Evolutionary conservation across 2,888 invertebrate genomes (phyloP), one percentile per base, ranked within the genome.

Genomic region (Euzophera pinguis): DNA sequence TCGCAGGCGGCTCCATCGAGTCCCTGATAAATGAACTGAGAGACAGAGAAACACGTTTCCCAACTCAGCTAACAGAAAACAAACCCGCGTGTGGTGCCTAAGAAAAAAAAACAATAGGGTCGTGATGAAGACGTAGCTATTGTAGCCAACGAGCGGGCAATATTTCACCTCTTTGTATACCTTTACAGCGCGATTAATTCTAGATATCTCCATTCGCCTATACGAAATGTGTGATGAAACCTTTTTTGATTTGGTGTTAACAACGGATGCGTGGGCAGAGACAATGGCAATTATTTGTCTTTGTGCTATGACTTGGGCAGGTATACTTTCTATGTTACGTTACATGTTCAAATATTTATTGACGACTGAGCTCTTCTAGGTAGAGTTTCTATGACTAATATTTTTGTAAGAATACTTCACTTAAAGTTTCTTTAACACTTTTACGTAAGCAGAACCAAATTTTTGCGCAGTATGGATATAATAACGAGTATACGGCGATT

Each of bases 71-170:
- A 78, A 78, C 78, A 82, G 85, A 86, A 87, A 87, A 89, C 85
- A 88, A 88, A 85, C 81, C 77, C 64, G 70, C 70, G 79, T 79
- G 81, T 80, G 84, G 82, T 84, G 79, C 77, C 78, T 78, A 75
- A 81, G 77, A 79, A 86, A 87, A 86, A 77, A 90, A 90, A 88
- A 89, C 86, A 87, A 88, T 85, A 73, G 85, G 73, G 70, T 75
- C 83, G 82, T 90, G 91, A 91, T 90, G 90, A 90, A 91, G 91
- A 90, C 84, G 89, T 89, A 81, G 75, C 86, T 87, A 90, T 90
- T 91, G 91, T 90, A 81, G 81, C 74, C 79, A 81, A 82, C 87
- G 89, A 89, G 83, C 78, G 76, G 74, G 81, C 78, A 73, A 90
- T 91, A 90, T 85, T 84, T 90, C 89, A 90, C 84, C 73, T 82